Evolutionary conservation across 2,113 vertebrate species (phyloP), one percentile per base, ranked within the genome.

Genomic region (Glareola pratincola): DNA sequence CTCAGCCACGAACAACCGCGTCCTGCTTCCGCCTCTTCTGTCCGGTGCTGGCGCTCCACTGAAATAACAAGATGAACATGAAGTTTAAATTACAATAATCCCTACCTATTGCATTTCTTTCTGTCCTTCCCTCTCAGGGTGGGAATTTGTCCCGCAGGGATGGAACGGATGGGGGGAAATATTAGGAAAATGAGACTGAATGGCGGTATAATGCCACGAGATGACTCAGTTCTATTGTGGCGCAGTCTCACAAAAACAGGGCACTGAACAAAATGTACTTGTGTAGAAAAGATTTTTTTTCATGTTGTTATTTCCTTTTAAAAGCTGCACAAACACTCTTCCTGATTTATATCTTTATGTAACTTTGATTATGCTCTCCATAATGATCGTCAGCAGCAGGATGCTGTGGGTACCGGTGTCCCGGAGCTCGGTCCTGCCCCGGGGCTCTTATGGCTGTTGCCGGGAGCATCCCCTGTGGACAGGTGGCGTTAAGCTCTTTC

Each of bases 201-300:
- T 62, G 41, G 18, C 48, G 54, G 66, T 93, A 50, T 94, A 96
- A 92, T 74, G 79, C 63, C 50, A 24, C 20, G 50, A 56, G 85
- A 64, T 90, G 79, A 92, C 91, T 97, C 62, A 60, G 53, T 89
- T 73, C 86, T 89, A 34, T 90, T 82, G 90, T 90, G 91, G 94
- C 22, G 14, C 39, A 68, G 78, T 74, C 63, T 95, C 88, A 86
- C 74, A 94, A 72, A 92, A 92, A 16, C 66, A 67, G 92, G 92
- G 63, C 57, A 57, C 39, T 62, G 92, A 91, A 94, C 88, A 97
- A 96, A 90, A 92, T 32, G 43, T 43, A 53, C 92, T 91, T 71
- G 12, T 73, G 47, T 45, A 69, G 77, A 64, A 82, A 13, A 39
- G 3, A 4, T 2, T 16, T 74, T 86, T 86, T 86, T 92, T 50